Conservation (phyloP, 23 tunicate genomes). For the Halocynthia aurantium region DNA sequence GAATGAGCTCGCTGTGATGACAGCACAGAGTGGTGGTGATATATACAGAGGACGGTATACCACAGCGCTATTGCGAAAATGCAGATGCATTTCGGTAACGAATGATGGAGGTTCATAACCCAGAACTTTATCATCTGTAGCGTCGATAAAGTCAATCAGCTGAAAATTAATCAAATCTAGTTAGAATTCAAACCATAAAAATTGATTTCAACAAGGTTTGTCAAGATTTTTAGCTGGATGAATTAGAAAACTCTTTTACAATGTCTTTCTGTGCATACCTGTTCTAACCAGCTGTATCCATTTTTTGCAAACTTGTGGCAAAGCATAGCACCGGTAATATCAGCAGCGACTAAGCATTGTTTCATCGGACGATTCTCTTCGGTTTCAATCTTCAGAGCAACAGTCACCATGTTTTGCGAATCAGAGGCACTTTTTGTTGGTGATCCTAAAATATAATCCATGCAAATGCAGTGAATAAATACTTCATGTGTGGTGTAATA, state of each 20-base stretch:
- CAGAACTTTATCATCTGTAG: slow-evolving; percentile 54
- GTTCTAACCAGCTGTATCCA: slow-evolving; percentile 62
- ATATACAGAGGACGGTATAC: slow-evolving; percentile 46
- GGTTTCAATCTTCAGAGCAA: slow-evolving; percentile 50
- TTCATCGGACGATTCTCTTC: slow-evolving; percentile 42
- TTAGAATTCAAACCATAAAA: background rate
- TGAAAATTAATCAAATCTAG: background rate
- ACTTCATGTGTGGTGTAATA: too few relatives aligned
- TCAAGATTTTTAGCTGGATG: too few relatives aligned
- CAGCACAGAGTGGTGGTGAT: slow-evolving; percentile 28
- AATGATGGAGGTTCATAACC: slow-evolving; percentile 84
- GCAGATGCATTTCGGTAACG: slow-evolving; percentile 69
- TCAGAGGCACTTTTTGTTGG: background rate
- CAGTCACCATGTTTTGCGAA: slow-evolving; percentile 33
- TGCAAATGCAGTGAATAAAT: too few relatives aligned
- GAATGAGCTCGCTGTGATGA: slow-evolving; percentile 46
- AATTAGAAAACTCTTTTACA: too few relatives aligned
- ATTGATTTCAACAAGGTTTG: too few relatives aligned
- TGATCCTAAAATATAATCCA: too few relatives aligned
- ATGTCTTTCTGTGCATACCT: slow-evolving; percentile 3
- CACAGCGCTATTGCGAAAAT: slow-evolving; percentile 32
- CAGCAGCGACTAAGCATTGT: slow-evolving; percentile 37
- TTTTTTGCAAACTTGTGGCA: slow-evolving; percentile 33
- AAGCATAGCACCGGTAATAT: slow-evolving; percentile 17
- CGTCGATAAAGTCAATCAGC: slow-evolving; percentile 47